phyloP scores from a whole-genome alignment of 2,113 vertebrate genomes.

The Neotragus moschatus region DNA sequence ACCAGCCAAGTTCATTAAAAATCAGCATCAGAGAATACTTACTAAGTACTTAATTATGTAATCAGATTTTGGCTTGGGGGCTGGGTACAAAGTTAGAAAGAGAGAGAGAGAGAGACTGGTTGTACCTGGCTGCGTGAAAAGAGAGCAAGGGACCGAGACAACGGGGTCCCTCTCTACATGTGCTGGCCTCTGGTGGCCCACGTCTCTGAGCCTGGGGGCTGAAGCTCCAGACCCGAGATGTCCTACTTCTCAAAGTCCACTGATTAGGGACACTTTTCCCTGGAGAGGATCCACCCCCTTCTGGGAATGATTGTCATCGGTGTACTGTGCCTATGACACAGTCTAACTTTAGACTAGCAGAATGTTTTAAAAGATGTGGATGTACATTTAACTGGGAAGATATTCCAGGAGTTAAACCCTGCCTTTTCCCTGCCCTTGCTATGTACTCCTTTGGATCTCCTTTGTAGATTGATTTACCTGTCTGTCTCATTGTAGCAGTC shows the following conservation, averaged over 20 bases:
- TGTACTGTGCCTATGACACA: neutral
- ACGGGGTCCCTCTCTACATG: rapidly evolving
- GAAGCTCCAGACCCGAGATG: neutral
- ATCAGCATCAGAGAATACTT: slow-evolving; percentile 5
- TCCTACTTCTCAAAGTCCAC: neutral
- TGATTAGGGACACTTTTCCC: neutral
- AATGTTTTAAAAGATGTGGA: neutral
- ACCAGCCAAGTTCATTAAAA: slow-evolving; percentile 52
- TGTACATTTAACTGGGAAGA: neutral
- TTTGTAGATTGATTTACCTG: neutral
- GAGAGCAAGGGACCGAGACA: neutral
- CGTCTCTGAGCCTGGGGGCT: neutral
- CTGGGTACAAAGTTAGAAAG: neutral
- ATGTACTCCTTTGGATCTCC: neutral
- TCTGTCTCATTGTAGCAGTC: neutral
- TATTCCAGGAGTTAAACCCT: neutral
- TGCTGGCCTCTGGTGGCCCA: neutral
- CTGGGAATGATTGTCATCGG: neutral
- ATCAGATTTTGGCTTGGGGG: slow-evolving; percentile 13
- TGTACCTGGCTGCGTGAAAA: neutral
- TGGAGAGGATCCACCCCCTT: neutral
- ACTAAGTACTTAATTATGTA: slow-evolving; percentile 9
- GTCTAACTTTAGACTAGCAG: neutral
- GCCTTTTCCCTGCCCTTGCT: neutral
- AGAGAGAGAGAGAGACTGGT: neutral